Base-by-base conservation (phyloP, 2,113 vertebrate genomes). In the Tylochromis polylepis region DNA sequence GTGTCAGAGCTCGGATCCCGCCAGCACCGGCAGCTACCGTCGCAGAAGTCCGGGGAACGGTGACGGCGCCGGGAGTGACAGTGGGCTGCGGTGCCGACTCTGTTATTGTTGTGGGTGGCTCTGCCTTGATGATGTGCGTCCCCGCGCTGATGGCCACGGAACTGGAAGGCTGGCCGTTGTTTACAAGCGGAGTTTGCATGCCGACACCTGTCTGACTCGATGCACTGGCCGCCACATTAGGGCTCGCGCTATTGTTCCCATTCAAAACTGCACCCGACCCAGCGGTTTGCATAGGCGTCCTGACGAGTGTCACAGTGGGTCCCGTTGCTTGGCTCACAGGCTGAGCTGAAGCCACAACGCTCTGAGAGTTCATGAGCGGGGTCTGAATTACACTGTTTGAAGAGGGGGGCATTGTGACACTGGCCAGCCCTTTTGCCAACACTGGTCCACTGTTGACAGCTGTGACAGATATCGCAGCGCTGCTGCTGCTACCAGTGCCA, bases 301-400 rank as follows among this genome's bases (percentile, higher is more conserved):
- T 96, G 90, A 96, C 95, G 0, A 97, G 95, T 1, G 97, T 96
- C 11, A 97, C 97, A 0, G 96, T 96, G 67, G 94, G 65, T 93
- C 93, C 95, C 31, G 88, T 11, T 6, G 89, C 75, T 65, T 92
- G 93, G 86, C 85, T 92, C 41, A 77, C 87, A 11, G 90, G 22
- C 85, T 81, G 96, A 8, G 97, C 94, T 60, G 97, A 65, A 36
- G 96, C 91, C 60, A 95, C 95, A 88, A 94, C 96, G 86, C 94
- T 93, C 57, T 85, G 97, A 20, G 97, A 94, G 88, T 94, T 96
- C 90, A 97, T 90, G 93, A 97, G 97, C 89, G 97, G 96, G 90
- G 97, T 95, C 96, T 99, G 98, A 87, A 98, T 99, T 82, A 99
- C 98, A 84, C 97, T 97, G 96, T 95, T 97, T 18, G 97, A 96